These are phyloP conservation scores for Ashinkailepas kermadecensis DNA, from an alignment of 2,888 invertebrate genomes.

Conservation along the genomic window DNA sequence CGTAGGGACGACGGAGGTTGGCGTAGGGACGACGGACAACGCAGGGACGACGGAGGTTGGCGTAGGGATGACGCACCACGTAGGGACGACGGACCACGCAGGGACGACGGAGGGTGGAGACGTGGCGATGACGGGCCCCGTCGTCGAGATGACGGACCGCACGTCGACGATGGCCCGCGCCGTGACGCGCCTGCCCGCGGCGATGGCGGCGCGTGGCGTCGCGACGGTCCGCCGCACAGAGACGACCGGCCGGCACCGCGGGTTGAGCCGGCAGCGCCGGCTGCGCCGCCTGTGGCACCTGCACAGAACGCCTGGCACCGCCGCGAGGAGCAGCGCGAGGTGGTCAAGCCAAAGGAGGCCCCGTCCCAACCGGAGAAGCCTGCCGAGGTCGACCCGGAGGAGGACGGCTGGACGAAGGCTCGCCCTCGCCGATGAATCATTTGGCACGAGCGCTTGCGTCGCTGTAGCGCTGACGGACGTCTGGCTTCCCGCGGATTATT, in stretches of 20 bases:
- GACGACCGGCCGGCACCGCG: constrained; percentile 27
- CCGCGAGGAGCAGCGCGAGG: constrained; percentile 26
- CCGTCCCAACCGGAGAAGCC: not conserved
- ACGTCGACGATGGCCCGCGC: constrained; percentile 8
- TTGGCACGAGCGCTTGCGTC: too few relatives aligned
- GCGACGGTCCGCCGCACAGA: constrained; percentile 36
- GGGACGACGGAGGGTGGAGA: not conserved
- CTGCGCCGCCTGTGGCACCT: constrained; percentile 23
- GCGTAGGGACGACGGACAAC: constrained; percentile 23
- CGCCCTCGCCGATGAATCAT: not conserved
- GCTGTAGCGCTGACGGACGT: too few relatives aligned
- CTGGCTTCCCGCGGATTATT: too few relatives aligned
- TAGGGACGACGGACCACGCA: constrained; percentile 6
- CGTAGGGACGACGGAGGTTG: constrained; percentile 23
- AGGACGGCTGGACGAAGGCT: constrained; percentile 25
- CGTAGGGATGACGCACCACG: constrained; percentile 23
- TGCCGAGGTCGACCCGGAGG: constrained; percentile 16
- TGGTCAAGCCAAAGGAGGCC: not conserved
- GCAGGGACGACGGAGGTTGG: constrained; percentile 23
- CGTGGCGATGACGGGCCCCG: constrained; percentile 12
- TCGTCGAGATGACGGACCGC: constrained; percentile 1
- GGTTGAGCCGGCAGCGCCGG: constrained; percentile 13
- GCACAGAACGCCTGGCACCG: constrained; percentile 24
- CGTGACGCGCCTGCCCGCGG: constrained; percentile 35
- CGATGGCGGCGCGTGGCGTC: constrained; percentile 47